These are phyloP conservation scores for Oncorhynchus keta DNA, from an alignment of 2,113 vertebrate genomes.

Conservation along the genomic window DNA sequence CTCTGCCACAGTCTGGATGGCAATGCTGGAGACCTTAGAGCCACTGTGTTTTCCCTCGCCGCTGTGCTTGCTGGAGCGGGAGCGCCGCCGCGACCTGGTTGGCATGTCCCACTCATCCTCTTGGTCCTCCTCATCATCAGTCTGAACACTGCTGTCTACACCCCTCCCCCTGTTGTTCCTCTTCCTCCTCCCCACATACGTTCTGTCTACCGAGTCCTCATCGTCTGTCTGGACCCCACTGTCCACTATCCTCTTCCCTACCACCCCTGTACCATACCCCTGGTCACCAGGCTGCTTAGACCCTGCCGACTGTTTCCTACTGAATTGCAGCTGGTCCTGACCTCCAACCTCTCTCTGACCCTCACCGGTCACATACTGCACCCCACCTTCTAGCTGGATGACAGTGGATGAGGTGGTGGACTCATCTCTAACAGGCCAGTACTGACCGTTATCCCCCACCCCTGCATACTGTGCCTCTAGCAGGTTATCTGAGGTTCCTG, in stretches of 20 bases:
- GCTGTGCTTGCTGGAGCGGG: conserved; percentile 81
- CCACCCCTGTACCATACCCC: conserved; percentile 58
- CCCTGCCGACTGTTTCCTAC: conserved; percentile 77
- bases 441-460: conserved; percentile 82
- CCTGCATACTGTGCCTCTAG: conserved; percentile 85
- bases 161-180: conserved; percentile 84
- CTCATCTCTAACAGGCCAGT: conserved; percentile 88
- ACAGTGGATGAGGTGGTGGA: conserved; percentile 74
- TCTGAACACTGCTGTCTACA: conserved; percentile 90
- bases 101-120: conserved; percentile 95
- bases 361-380: neutral
- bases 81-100: conserved; percentile 82
- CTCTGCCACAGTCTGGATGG: conserved; percentile 95
- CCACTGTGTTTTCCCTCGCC: conserved; percentile 80
- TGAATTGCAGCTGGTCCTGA: conserved; percentile 77
- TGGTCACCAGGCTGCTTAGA: conserved; percentile 77
- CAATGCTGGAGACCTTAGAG: conserved; percentile 92
- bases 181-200: conserved; percentile 81
- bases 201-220: conserved; percentile 86
- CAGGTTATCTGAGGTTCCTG: conserved; percentile 77
- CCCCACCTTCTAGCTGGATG: conserved; percentile 72
- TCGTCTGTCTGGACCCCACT: conserved; percentile 97
- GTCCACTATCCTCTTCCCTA: conserved; percentile 87
- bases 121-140: conserved; percentile 96
- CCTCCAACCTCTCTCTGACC: conserved; percentile 71